Percentiles rank a stretch among this genome's conserved stretches.
phyloP scores from a whole-genome alignment of 2,113 vertebrate species.

The Pandion haliaetus region DNA sequence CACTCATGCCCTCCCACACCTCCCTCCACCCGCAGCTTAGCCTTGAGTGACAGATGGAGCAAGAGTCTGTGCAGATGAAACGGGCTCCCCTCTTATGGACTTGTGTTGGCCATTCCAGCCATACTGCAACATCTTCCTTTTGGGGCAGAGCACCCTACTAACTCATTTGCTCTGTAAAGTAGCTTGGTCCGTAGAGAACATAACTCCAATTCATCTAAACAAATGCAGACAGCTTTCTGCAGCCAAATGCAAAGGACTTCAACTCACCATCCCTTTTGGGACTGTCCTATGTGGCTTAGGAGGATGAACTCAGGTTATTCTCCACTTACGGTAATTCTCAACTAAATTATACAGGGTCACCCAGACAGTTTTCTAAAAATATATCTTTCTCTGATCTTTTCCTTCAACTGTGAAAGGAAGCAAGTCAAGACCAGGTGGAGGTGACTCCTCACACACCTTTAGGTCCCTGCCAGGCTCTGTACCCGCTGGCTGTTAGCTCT shows the following conservation, averaged over 20 bases:
- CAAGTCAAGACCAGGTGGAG: neutral
- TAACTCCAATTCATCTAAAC: neutral
- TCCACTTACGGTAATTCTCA: neutral
- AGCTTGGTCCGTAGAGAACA: neutral
- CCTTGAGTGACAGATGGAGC: neutral
- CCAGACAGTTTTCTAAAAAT: neutral
- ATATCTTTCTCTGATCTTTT: neutral
- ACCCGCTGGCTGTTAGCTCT: neutral
- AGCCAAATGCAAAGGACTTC: neutral
- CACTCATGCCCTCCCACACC: conserved; percentile 3
- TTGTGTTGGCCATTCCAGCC: neutral
- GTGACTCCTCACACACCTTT: neutral
- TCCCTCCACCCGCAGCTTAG: neutral
- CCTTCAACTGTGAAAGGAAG: neutral
- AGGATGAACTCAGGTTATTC: neutral
- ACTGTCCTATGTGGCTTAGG: neutral
- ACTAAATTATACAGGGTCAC: neutral
- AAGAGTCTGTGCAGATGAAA: neutral
- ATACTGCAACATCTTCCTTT: neutral
- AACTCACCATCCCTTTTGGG: neutral
- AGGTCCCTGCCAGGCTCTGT: neutral
- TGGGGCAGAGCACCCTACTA: neutral
- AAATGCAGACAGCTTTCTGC: neutral
- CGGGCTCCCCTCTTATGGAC: neutral
- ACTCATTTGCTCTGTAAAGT: neutral